phyloP scores from a whole-genome alignment of 2,113 vertebrate species.

The Acanthochromis polyacanthus region DNA sequence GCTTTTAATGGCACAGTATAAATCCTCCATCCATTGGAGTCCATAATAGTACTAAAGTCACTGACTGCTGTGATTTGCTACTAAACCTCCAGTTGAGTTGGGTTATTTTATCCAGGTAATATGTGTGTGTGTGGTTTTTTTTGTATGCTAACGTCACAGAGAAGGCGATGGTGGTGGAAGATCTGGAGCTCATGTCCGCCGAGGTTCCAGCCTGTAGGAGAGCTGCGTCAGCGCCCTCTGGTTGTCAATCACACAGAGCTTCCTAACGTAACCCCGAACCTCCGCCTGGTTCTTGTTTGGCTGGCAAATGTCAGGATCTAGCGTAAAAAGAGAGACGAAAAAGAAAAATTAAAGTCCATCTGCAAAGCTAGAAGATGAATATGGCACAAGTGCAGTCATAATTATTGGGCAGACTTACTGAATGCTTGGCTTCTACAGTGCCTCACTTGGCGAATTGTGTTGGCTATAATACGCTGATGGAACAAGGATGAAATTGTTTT shows the following conservation, averaged over 20 bases:
- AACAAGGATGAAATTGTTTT: constrained; percentile 15
- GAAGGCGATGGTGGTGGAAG: constrained; percentile 64
- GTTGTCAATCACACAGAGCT: constrained; percentile 98
- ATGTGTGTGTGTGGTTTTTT: constrained; percentile 5
- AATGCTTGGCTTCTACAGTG: constrained; percentile 96
- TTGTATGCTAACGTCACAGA: constrained; percentile 62
- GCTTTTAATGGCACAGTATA: constrained; percentile 72
- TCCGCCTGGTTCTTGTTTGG: constrained; percentile 97
- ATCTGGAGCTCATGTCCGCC: constrained; percentile 87
- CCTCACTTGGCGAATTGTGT: constrained; percentile 93
- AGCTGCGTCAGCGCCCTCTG: constrained; percentile 98
- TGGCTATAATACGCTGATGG: constrained; percentile 95
- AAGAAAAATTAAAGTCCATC: background rate
- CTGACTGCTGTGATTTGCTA: constrained; percentile 64
- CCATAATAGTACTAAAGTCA: constrained; percentile 49
- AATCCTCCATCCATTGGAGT: constrained; percentile 57
- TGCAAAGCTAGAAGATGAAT: background rate
- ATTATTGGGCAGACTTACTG: constrained; percentile 88
- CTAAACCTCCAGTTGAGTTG: constrained; percentile 43
- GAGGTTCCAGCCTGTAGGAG: constrained; percentile 96
- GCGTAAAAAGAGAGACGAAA: constrained; percentile 53
- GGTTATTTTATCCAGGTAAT: constrained; percentile 27
- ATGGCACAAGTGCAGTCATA: background rate
- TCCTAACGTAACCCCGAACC: constrained; percentile 94
- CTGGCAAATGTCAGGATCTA: constrained; percentile 93